These are phyloP conservation scores for Polyboroides typus DNA, from an alignment of 2,797 vertebrate genomes.

Conservation along the genomic window DNA sequence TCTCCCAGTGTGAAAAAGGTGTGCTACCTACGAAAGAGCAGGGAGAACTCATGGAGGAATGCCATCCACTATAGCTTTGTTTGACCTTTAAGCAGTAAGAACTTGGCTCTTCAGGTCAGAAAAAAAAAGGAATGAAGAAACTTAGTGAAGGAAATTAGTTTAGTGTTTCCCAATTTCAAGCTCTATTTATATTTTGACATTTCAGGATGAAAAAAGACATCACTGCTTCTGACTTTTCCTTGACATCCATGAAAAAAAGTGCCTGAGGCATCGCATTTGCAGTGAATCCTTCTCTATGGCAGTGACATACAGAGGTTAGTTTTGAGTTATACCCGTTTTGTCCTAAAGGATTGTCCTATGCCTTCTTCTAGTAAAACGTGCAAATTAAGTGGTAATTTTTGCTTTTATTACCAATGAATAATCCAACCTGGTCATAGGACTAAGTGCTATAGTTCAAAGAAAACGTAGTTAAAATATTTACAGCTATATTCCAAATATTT, in stretches of 20 bases:
- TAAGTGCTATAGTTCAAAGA: background rate
- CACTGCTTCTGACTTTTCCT: background rate
- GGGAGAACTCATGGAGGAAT: background rate
- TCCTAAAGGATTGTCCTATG: background rate
- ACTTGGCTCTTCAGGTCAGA: background rate
- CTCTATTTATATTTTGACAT: background rate
- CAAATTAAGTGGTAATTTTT: background rate
- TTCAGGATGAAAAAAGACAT: background rate
- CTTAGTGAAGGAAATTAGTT: background rate
- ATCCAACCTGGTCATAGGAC: background rate
- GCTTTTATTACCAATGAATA: background rate
- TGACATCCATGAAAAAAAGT: background rate
- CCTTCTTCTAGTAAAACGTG: background rate
- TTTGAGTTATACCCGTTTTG: background rate
- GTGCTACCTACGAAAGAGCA: rapidly evolving
- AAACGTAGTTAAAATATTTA: background rate
- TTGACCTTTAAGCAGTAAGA: background rate
- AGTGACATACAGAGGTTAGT: background rate
- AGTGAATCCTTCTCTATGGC: background rate
- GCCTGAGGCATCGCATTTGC: rapidly evolving
- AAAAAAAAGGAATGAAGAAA: background rate
- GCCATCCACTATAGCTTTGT: background rate
- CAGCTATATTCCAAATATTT: background rate
- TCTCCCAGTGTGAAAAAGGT: background rate
- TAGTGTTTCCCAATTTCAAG: background rate